Evolutionary conservation across 2,888 invertebrate genomes (phyloP), one percentile per base, ranked within the genome.

Genomic region (Cephalotes varians): DNA sequence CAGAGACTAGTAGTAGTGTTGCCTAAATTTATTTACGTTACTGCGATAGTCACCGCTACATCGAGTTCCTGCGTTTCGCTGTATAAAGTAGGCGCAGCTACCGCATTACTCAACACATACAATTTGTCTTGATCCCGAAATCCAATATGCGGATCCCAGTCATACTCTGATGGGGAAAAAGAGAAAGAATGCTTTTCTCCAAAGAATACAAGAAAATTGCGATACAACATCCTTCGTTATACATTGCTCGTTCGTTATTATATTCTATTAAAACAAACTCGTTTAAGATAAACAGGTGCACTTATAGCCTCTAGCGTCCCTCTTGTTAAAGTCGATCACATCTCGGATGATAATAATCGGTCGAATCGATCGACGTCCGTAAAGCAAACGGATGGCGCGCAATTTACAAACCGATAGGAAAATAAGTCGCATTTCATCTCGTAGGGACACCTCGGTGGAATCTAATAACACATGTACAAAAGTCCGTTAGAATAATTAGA

Each of bases 381-480:
- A 51, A 49, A 74, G 18, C 49, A 62, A 74, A 62, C 3, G 10
- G 25, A 49, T 34, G 21, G 6, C 44, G 58, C 58, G 37, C 10
- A 58, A 69, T 79, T 47, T 79, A 56, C 34, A 77, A 67, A 44
- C 21, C 12, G 37, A 76, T 65, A 76, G 2, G 40, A 54, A 79
- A 69, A 69, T 69, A 77, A 67, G 9, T 69, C 4, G 40, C 4
- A 31, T 44, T 28, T 69, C 3, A n/a, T 2, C 12, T 34, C 12
- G 18, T 15, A 44, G 62, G 56, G 54, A 40, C 34, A 28, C 21
- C 47, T 64, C 7, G 80, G 79, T 87, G 82, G 82, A 82, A 82
- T 88, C 90, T 92, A 92, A 91, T 90, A 92, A 92, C 92, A 92
- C 92, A 91, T 92, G 91, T 92, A 92, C 91, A 92, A 91, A 91